phyloP scores from a whole-genome alignment of 2,888 invertebrate species.

The Caenorhabditis sp. region DNA sequence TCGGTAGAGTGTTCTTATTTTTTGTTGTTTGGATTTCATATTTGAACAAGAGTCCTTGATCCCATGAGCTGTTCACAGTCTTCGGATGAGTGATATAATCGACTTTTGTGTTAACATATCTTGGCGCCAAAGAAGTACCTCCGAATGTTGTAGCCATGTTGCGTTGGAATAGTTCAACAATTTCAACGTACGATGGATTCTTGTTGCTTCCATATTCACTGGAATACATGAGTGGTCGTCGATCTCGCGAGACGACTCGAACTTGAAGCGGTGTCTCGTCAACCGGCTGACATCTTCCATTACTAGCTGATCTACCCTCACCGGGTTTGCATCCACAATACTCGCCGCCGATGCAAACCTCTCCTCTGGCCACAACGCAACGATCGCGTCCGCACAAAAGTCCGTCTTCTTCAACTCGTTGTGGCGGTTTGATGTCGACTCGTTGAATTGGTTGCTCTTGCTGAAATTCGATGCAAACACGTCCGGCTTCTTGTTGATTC shows the following conservation, averaged over 20 bases:
- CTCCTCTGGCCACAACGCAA: slow-evolving; percentile 45
- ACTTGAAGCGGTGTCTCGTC: slow-evolving; percentile 61
- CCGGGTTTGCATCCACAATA: slow-evolving; percentile 68
- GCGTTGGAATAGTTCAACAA: slow-evolving; percentile 59
- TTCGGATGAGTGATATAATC: slow-evolving; percentile 69
- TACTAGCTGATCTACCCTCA: slow-evolving; percentile 59
- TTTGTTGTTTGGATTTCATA: slow-evolving; percentile 64
- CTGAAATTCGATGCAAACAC: slow-evolving; percentile 62
- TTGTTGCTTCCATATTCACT: slow-evolving; percentile 61
- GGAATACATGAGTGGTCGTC: slow-evolving; percentile 65
- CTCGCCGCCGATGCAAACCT: slow-evolving; percentile 68
- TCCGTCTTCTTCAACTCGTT: slow-evolving; percentile 27
- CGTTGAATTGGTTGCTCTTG: slow-evolving; percentile 33
- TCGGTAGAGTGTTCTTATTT: slow-evolving; percentile 41
- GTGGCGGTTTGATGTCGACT: slow-evolving; percentile 17
- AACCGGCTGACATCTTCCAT: slow-evolving; percentile 46
- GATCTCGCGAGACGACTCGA: slow-evolving; percentile 56
- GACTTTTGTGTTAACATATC: slow-evolving; percentile 65
- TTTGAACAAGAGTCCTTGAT: slow-evolving; percentile 69
- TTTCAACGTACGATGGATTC: slow-evolving; percentile 64
- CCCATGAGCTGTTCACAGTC: slow-evolving; percentile 69
- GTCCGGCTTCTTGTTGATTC: slow-evolving; percentile 61
- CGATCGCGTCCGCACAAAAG: slow-evolving; percentile 59
- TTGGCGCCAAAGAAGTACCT: slow-evolving; percentile 60
- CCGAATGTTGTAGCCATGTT: slow-evolving; percentile 68